Conservation (phyloP, 2,797 vertebrate species). For the Phaenicophaeus curvirostris region DNA sequence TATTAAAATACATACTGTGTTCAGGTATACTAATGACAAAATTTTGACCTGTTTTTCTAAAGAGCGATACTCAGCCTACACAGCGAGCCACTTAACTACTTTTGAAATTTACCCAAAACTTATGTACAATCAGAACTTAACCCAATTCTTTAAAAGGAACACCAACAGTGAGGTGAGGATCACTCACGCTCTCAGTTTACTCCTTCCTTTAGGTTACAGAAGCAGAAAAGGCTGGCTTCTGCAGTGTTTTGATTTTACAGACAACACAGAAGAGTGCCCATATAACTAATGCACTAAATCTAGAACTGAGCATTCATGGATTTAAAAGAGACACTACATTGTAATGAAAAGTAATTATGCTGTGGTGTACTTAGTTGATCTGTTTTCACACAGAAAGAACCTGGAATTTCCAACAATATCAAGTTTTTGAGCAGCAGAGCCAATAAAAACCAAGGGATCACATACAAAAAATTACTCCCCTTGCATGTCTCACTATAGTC, state of each 20-base stretch:
- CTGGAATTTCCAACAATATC: neutral
- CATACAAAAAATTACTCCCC: neutral
- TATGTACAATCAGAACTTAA: neutral
- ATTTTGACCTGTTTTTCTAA: neutral
- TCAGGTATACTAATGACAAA: neutral
- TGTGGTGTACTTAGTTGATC: neutral
- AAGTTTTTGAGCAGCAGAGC: neutral
- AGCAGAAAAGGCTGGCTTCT: neutral
- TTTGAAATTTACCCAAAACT: neutral
- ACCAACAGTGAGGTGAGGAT: neutral
- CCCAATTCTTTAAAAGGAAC: neutral
- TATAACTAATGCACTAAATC: neutral
- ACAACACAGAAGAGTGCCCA: neutral
- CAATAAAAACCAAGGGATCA: neutral
- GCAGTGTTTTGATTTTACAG: neutral
- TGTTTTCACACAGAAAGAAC: neutral
- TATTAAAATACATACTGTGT: neutral
- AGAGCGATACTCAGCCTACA: neutral
- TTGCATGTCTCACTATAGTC: neutral
- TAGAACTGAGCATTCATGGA: neutral
- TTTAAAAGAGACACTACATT: neutral
- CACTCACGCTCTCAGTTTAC: neutral
- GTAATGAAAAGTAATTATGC: neutral
- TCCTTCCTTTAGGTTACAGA: neutral
- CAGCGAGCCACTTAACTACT: neutral